Evolutionary conservation across 2,888 invertebrate genomes (phyloP), one percentile per base, ranked within the genome.

Genomic region (Phyllotreta cruciferae): DNA sequence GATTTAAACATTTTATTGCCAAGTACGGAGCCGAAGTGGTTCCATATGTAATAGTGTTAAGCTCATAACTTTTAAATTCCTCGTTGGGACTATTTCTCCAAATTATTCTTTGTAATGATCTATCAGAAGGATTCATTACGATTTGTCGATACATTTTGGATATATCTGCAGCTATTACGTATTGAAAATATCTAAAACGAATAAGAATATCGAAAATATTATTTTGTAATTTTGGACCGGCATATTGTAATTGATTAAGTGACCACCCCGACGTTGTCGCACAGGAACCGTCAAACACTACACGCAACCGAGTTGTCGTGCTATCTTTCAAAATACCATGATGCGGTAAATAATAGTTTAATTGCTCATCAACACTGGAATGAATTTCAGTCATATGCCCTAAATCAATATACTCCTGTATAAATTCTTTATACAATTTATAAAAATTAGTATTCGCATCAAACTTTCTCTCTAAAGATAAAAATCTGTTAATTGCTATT

Each of bases 101-200:
- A 6, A 57, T 10, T 35, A 63, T 57, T 24, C n/a, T 45, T 55
- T 62, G 55, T 4, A 55, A 13, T 49, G 61, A 55, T 55, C 34
- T 35, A 49, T 49, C 41, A 7, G 45, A 47, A 8, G 47, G 13
- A 53, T 53, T 13, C 10, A 63, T 37, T 10, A 41, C n/a, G 6
- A 63, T 53, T 39, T 63, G 57, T n/a, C 53, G 14, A 36, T 63
- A 63, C 63, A 57, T 63, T 53, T 57, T 58, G 5, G 10, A 42
- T 4, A 60, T 36, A 35, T 54, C 53, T n/a, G 60, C 54, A 11
- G 60, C 56, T 11, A 62, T 50, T 38, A 62, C 56, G 13, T 36
- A 56, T 9, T 56, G 50, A 13, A 45, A 54, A 9, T n/a, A 1
- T 45, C 45, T 13, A 36, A 60, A 60, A 34, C 60, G 38, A 3